Base-by-base conservation (phyloP, 2,888 invertebrate species). In the Drosophila monieri region DNA sequence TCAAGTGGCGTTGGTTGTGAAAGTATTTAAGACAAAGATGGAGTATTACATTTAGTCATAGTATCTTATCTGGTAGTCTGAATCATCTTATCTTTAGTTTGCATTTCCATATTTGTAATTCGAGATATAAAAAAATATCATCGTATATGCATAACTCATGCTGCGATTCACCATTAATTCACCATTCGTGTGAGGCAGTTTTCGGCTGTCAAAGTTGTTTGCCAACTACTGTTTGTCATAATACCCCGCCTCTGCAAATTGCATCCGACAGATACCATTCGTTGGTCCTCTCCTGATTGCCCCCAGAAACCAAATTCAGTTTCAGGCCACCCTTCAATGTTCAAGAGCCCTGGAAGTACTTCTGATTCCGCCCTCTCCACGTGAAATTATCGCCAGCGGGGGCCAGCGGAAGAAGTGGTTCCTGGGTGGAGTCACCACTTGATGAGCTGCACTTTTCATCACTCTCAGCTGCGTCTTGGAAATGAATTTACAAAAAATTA, bases 151-250 rank as follows among this genome's bases (percentile, higher is more conserved):
- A 14, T 70, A 47, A 53, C 27, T 59, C 23, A 21, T 35, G 55
- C 15, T n/a, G 32, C 18, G 25, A 2, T 54, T 15, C 10, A 49
- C 72, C 76, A 81, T 76, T 81, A 81, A 81, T 78, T 78, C 49
- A 18, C 14, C 49, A 69, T 72, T 64, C 59, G 55, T 49, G 23
- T 12, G 44, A 37, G 49, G 41, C 46, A 67, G 30, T 60, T 67
- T 59, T n/a, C 25, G 52, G 27, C 15, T 65, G 44, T 21, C 47
- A 60, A 76, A 80, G 65, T 76, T 74, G 72, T 80, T 78, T 76
- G 70, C 70, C 78, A 80, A 78, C 84, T 73, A 74, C 55, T 78
- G 78, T 84, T 80, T 76, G 78, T 79, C 80, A 76, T 69, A 62
- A 54, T 55, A 61, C 54, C 47, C 27, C 2, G 27, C 27, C 27